These are phyloP conservation scores for Cantharis nigra DNA, from an alignment of 2,888 invertebrate genomes.

Conservation along the genomic window DNA sequence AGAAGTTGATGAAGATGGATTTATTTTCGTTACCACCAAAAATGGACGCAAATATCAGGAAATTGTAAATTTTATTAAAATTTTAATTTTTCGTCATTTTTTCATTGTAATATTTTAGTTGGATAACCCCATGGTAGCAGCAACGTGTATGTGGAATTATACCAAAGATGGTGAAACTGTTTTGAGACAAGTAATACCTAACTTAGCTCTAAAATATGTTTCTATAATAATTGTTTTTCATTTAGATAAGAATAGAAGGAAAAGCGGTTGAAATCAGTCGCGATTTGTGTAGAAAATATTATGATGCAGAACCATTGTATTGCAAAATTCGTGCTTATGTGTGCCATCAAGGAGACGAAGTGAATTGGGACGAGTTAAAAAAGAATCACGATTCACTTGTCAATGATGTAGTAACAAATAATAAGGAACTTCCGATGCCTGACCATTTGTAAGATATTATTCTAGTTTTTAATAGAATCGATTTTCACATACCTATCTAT, in stretches of 20 bases:
- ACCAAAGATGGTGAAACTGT: conserved; percentile 36
- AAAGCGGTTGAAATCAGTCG: conserved; percentile 46
- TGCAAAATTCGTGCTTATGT: conserved; percentile 57
- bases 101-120: conserved; percentile 40
- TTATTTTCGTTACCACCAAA: conserved; percentile 57
- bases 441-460: conserved; percentile 55
- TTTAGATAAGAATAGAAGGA: conserved; percentile 58
- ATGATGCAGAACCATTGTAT: conserved; percentile 55
- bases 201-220: background rate
- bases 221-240: background rate
- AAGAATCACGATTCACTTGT: conserved; percentile 53
- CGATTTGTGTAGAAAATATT: conserved; percentile 49
- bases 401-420: conserved; percentile 43
- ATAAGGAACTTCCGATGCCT: conserved; percentile 53
- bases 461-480: background rate
- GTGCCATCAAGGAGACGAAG: conserved; percentile 54
- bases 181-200: conserved; percentile 41
- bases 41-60: conserved; percentile 55
- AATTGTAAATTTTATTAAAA: conserved; percentile 49
- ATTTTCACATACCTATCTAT: background rate
- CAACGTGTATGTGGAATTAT: conserved; percentile 56
- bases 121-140: conserved; percentile 54
- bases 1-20: conserved; percentile 55
- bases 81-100: conserved; percentile 22
- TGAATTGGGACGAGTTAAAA: conserved; percentile 57